Conservation (phyloP, 2,797 vertebrate genomes). For the Myripristis jacobus region DNA sequence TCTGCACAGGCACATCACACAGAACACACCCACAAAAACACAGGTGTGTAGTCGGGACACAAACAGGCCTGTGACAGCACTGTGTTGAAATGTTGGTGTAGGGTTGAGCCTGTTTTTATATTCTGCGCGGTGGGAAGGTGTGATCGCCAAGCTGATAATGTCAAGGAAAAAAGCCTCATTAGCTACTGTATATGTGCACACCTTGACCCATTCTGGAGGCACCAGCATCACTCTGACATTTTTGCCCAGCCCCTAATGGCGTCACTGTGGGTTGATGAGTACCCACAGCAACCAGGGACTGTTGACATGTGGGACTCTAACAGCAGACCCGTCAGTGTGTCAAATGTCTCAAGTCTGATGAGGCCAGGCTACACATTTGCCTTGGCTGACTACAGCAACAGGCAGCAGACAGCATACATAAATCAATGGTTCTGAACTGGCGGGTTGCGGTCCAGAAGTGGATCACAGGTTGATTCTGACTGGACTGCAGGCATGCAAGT, state of each 20-base stretch:
- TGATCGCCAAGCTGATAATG: conserved; percentile 30
- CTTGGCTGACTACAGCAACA: conserved; percentile 1
- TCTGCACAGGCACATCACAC: conserved; percentile 38
- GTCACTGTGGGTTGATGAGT: conserved; percentile 41
- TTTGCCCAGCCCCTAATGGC: conserved; percentile 41
- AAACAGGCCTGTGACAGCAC: conserved; percentile 34
- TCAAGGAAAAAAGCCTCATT: conserved; percentile 48
- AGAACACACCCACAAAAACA: conserved; percentile 60
- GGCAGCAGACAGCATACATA: neutral
- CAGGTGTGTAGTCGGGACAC: conserved; percentile 53
- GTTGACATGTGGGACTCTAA: conserved; percentile 33
- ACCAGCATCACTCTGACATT: conserved; percentile 38
- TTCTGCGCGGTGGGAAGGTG: conserved; percentile 17
- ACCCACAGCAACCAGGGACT: conserved; percentile 50
- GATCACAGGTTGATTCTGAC: too few species aligned
- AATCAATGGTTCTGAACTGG: too few species aligned
- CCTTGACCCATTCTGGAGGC: conserved; percentile 45
- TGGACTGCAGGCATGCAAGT: too few species aligned
- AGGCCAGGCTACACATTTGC: conserved; percentile 25
- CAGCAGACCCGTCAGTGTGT: conserved; percentile 41
- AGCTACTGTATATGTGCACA: conserved; percentile 30
- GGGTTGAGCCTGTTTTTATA: conserved; percentile 28
- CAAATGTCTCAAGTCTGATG: conserved; percentile 37
- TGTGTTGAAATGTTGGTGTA: conserved; percentile 43
- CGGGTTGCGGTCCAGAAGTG: too few species aligned